These are phyloP conservation scores for Pristionchus fissidentatus DNA, from an alignment of 2,888 invertebrate genomes.

Conservation along the genomic window DNA sequence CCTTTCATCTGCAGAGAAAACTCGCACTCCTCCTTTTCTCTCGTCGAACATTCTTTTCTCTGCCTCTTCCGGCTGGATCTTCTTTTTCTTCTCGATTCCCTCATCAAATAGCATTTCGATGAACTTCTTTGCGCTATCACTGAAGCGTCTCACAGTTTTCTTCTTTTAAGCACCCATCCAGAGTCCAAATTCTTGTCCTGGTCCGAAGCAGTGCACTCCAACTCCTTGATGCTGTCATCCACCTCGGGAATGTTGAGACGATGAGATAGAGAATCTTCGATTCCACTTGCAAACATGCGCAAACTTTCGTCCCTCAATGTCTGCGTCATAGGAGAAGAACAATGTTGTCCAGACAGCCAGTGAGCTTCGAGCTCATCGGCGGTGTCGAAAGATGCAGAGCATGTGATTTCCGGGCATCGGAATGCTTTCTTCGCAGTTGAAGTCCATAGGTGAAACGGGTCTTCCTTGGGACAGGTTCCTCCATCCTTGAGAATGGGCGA, in stretches of 20 bases:
- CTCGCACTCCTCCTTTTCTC: neutral
- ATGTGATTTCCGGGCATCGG: neutral
- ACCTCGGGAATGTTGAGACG: neutral
- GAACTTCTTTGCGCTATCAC: neutral
- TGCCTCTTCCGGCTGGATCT: neutral
- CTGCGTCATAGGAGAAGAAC: neutral
- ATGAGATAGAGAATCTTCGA: neutral
- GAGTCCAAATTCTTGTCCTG: neutral
- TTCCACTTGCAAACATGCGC: neutral
- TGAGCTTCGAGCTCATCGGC: neutral
- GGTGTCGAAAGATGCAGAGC: neutral
- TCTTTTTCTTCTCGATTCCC: neutral
- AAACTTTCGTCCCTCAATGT: neutral
- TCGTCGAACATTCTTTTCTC: neutral
- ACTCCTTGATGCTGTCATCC: neutral
- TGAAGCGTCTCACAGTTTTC: neutral
- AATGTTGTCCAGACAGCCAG: neutral
- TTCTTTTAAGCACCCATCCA: neutral
- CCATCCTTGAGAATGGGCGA: neutral
- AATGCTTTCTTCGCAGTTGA: neutral
- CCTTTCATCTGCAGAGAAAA: neutral
- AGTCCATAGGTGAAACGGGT: neutral
- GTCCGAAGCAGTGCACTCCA: neutral
- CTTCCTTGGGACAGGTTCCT: neutral
- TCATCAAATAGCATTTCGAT: neutral